Evolutionary conservation across 2,113 vertebrate genomes (phyloP), one percentile per base, ranked within the genome.

Genomic region (Canis aureus): DNA sequence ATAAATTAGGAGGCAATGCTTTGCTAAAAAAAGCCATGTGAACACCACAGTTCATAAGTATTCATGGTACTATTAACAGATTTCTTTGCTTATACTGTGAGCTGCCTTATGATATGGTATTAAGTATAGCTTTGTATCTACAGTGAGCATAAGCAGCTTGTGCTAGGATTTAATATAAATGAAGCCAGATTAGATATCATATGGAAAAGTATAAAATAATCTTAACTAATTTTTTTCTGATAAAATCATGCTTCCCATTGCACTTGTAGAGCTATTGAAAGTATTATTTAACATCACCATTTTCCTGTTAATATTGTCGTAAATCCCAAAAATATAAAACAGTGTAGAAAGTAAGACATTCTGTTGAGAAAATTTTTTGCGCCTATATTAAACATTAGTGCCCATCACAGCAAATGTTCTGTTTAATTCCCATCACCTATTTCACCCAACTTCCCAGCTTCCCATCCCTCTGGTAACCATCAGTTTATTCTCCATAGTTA

Each of bases 261-360:
- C 91, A 97, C 97, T 98, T 98, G 98, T 98, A 98, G 85, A 98
- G 96, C 97, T 98, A 98, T 98, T 98, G 95, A 97, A 98, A 98
- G 97, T 98, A 98, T 98, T 98, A 97, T 98, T 98, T 98, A 98
- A 98, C 98, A 98, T 97, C 95, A 98, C 91, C 87, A 98, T 98
- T 98, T 99, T 96, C 97, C 98, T 98, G 96, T 98, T 98, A 99
- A 98, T 98, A 98, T 97, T 97, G 98, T 91, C 98, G 97, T 98
- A 98, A 98, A 99, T 98, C 98, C 98, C 7, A 51, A 89, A 98
- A 98, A 98, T 93, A 96, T 97, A 97, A 60, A 82, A 71, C 20
- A 53, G 20, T 32, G 27, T 95, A 76, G 96, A 98, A 85, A 74
- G 22, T 86, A 17, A 92, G 93, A 64, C 27, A 38, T 94, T 94